A percentile compares a stretch with the other conserved stretches of the same genome.
These are phyloP conservation scores for Bombus soroeensis DNA, from an alignment of 1,140 invertebrate genomes.

Conservation along the genomic window DNA sequence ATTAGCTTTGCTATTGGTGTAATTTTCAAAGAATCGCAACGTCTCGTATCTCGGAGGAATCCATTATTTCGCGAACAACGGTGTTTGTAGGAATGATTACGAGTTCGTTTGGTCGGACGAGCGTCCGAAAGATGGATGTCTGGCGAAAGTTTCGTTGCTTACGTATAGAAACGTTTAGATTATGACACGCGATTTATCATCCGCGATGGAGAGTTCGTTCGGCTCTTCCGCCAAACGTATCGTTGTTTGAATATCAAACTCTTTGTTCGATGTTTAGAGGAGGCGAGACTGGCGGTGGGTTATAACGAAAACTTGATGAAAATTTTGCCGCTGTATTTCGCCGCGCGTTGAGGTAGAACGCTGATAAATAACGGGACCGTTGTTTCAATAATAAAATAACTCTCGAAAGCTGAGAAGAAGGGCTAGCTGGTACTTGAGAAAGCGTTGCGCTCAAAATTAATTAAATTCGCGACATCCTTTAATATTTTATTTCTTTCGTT, in stretches of 20 bases:
- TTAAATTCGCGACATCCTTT: no score
- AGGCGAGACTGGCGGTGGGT: neutral
- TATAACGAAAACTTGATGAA: neutral
- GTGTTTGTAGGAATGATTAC: neutral
- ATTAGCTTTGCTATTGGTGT: rapidly evolving
- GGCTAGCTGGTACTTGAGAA: no score
- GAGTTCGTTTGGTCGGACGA: neutral
- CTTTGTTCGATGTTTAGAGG: slow-evolving; percentile 11
- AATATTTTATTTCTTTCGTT: no score
- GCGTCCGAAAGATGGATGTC: slow-evolving; percentile 22
- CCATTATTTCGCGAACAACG: neutral
- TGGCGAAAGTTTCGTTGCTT: neutral
- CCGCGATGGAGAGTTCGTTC: neutral
- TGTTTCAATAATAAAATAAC: no score
- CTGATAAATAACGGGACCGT: no score
- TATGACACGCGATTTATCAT: slow-evolving; percentile 10
- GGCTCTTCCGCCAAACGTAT: neutral
- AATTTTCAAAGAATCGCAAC: no score
- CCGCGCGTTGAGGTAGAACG: neutral
- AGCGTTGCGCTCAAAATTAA: no score
- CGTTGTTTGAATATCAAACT: slow-evolving; percentile 19
- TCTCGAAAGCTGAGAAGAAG: no score
- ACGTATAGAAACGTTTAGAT: neutral
- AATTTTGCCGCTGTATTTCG: neutral
- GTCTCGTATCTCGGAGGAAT: neutral